These are phyloP conservation scores for Poeciliopsis retropinna DNA, from an alignment of 2,113 vertebrate genomes.

Conservation along the genomic window DNA sequence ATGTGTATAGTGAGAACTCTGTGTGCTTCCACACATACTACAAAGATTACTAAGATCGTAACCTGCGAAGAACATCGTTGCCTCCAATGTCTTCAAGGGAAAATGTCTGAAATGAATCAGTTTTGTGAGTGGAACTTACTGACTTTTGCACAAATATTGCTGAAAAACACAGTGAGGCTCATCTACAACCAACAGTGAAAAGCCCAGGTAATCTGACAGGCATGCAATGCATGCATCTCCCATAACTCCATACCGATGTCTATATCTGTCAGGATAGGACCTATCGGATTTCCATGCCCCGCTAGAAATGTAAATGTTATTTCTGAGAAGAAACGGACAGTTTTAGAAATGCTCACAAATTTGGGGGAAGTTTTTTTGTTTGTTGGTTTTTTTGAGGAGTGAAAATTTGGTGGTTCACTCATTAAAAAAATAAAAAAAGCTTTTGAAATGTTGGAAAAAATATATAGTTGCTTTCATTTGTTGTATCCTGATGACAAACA, in stretches of 20 bases:
- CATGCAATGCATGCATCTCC: neutral
- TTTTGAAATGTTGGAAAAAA: conserved; percentile 50
- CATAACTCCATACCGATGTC: too few species aligned
- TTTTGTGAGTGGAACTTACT: too few species aligned
- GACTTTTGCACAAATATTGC: too few species aligned
- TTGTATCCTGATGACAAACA: conserved; percentile 57
- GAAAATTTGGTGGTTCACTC: conserved; percentile 40
- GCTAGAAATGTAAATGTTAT: conserved; percentile 12
- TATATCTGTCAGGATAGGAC: neutral
- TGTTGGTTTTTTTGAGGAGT: neutral
- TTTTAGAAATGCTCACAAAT: conserved; percentile 18
- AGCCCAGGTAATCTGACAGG: neutral
- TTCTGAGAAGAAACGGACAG: conserved; percentile 16
- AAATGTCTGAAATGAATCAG: neutral
- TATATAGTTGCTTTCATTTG: conserved; percentile 45
- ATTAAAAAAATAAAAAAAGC: conserved; percentile 5
- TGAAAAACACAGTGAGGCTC: neutral
- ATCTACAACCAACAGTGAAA: neutral
- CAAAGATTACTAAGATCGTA: neutral
- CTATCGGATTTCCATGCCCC: conserved; percentile 3
- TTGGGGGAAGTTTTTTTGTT: conserved; percentile 6
- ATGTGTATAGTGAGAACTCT: neutral
- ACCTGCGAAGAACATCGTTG: neutral
- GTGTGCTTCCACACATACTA: neutral
- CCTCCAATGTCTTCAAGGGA: neutral